Evolutionary conservation across 2,888 invertebrate genomes (phyloP), one percentile per base, ranked within the genome.

Genomic region (Scaptomyza parva): DNA sequence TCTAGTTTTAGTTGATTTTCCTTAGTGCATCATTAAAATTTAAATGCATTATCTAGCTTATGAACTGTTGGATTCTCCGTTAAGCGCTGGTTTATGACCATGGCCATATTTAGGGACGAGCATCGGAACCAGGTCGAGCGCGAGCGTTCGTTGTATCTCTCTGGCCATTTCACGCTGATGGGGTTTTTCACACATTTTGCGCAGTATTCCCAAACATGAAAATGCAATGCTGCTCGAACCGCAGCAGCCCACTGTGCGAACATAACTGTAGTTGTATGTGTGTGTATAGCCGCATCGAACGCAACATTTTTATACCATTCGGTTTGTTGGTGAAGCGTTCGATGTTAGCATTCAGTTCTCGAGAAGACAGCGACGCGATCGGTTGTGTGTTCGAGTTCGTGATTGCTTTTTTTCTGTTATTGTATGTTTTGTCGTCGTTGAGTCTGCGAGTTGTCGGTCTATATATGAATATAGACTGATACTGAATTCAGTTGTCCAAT

Each of bases 341-440:
- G 61, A 67, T 69, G 73, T 76, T 72, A 78, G 77, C 70, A 74
- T 70, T 81, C 82, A 84, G 82, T 83, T 82, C 85, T 84, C 79
- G 78, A 74, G 73, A 64, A 82, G 82, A 78, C 82, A 52, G 70
- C 85, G 80, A 44, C 68, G 72, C 82, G 78, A 72, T 74, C 83
- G 83, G 80, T 80, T 74, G 82, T 75, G 69, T 65, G 51, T 54
- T 54, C 53, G 51, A 17, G 18, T 28, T 5, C 7, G 26, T 28
- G 26, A 14, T 9, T 22, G 20, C 14, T 9, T n/a, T 20, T 33
- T 8, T 11, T 45, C 55, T 24, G 54, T 4, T 39, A n/a, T 47
- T 20, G 54, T 26, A n/a, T n/a, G n/a, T 11, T 45, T 61, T 24
- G 54, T 4, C 44, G 17, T 47, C 28, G 54, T 26, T 40, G 41